Evolutionary conservation across 2,113 vertebrate species (phyloP).

Genomic region (Periophthalmus modestus): DNA sequence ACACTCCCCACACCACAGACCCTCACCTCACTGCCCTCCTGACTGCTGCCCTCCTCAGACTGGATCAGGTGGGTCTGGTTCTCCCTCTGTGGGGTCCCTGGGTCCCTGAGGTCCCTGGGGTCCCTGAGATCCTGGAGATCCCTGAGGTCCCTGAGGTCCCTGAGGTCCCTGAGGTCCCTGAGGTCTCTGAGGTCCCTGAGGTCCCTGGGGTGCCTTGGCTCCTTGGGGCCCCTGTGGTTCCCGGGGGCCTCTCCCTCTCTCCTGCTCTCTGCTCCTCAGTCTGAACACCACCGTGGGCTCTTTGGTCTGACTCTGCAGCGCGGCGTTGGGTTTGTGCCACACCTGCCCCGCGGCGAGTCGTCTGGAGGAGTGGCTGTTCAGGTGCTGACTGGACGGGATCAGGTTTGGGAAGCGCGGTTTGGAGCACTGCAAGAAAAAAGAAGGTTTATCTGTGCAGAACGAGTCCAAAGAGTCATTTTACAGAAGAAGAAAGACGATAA

Average conservation of each 20-base stretch:
- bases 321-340: constrained; percentile 27
- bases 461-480: no score
- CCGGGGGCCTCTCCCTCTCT: constrained; percentile 21
- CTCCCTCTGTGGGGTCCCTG: no score
- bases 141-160: background rate
- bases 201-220: no score
- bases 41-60: background rate
- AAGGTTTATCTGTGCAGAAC: no score
- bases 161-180: background rate
- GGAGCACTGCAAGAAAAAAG: background rate
- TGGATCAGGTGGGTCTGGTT: background rate
- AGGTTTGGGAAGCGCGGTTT: constrained; percentile 42
- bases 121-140: no score
- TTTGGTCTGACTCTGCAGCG: constrained; percentile 3
- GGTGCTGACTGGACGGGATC: constrained; percentile 31
- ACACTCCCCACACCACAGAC: no score
- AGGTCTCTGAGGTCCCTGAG: no score
- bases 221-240: constrained; percentile 39
- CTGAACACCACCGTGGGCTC: constrained; percentile 57
- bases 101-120: no score
- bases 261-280: constrained; percentile 42
- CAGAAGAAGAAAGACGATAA: no score
- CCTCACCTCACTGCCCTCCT: background rate
- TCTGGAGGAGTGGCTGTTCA: constrained; percentile 7
- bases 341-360: constrained; percentile 18